Base-by-base conservation (phyloP, 2,113 vertebrate genomes). In the Oreotrochilus melanogaster region DNA sequence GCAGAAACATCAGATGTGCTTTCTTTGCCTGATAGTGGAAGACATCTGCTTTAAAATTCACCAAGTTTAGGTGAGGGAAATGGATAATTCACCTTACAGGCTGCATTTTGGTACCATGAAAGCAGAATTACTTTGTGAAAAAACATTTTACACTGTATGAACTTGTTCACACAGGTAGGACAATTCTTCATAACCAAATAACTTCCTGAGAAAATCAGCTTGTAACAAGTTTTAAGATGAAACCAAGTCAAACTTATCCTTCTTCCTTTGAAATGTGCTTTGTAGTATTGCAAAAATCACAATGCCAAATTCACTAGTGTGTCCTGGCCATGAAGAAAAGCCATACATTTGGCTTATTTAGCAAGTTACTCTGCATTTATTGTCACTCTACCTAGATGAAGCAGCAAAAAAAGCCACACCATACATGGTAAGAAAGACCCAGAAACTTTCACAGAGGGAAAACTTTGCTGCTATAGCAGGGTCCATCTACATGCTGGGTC, bases 151-250 rank as follows among this genome's bases (percentile, higher is more conserved):
- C 53, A 56, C 39, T 5, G 60, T 5, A 60, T 53, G 86, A 93
- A 96, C 96, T 96, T 97, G 95, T 97, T 96, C 95, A 84, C 86
- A 95, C 96, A 97, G 72, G 95, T 80, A 92, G 61, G 54, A 88
- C 53, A 88, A 89, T 81, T 48, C 82, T 88, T 96, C 88, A 60
- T 30, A 95, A 66, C 78, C 67, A 91, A 96, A 94, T 35, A 88
- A 53, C 93, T 95, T 93, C 82, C 79, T 86, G 86, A 86, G 82
- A 96, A 93, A 93, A 93, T 86, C 85, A 80, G n/a, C 79, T 51
- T 61, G 56, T 69, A 92, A 88, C 73, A 93, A 78, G 90, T 88
- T 94, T 92, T 69, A 64, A 90, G 94, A 88, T 57, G 85, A 95
- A 95, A 74, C 47, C 64, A 9, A 31, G 78, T 71, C 89, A 88